Conservation (phyloP, 2,113 vertebrate species). For the Plotosus lineatus region DNA sequence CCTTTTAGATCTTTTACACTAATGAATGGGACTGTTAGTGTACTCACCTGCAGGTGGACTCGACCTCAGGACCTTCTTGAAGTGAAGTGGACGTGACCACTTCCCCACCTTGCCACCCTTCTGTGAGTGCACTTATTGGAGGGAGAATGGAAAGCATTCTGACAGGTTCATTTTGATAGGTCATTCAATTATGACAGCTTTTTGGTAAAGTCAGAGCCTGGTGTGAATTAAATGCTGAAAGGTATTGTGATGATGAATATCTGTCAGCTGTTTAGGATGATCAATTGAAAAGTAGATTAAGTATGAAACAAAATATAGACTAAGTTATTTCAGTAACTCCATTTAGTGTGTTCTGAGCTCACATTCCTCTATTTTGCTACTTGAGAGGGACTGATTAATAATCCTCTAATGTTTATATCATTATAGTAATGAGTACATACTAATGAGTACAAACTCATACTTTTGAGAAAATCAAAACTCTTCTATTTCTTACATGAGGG, state of each 20-base stretch:
- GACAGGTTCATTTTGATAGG: constrained; percentile 72
- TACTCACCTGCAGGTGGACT: too few relatives aligned
- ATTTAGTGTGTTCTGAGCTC: neutral
- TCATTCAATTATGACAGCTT: constrained; percentile 72
- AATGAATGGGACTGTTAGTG: neutral
- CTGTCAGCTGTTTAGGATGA: neutral
- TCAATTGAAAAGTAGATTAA: neutral
- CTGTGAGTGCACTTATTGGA: too few relatives aligned
- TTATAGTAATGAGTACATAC: neutral
- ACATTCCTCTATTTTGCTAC: neutral
- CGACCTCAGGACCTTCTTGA: too few relatives aligned
- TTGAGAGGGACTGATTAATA: neutral
- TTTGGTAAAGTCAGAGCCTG: constrained; percentile 67
- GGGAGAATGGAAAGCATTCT: too few relatives aligned
- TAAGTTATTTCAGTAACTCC: neutral
- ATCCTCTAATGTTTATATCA: neutral
- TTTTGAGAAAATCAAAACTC: neutral
- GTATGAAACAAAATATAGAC: neutral
- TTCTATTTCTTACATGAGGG: neutral
- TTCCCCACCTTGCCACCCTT: too few relatives aligned
- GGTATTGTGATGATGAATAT: neutral
- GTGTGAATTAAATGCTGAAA: constrained; percentile 45
- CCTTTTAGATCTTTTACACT: neutral
- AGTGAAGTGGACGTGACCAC: too few relatives aligned
- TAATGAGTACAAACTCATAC: neutral